Evolutionary conservation across 2,797 vertebrate species (phyloP).

Genomic region (Acomys russatus): DNA sequence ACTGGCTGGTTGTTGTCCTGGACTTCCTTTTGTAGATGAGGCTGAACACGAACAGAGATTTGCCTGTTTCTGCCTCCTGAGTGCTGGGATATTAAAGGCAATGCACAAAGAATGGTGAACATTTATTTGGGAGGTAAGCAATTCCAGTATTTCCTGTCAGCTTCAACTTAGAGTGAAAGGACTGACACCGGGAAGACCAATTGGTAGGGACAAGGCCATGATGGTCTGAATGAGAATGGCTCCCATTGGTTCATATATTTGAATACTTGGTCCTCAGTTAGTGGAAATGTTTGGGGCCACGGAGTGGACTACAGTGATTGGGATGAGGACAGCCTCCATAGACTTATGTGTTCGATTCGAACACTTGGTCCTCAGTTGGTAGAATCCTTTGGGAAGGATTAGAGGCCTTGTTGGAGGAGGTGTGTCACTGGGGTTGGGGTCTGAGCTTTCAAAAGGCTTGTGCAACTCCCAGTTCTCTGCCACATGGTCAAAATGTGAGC

Average conservation of each 20-base stretch:
- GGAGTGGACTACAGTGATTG: too few species aligned
- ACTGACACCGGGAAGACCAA: neutral
- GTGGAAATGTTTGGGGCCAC: neutral
- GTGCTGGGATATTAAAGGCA: too few species aligned
- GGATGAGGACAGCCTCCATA: too few species aligned
- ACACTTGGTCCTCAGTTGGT: neutral
- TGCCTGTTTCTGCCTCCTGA: too few species aligned
- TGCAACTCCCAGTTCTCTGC: neutral
- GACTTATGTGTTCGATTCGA: too few species aligned
- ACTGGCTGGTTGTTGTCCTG: too few species aligned
- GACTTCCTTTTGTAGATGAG: too few species aligned
- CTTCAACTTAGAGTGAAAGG: conserved; percentile 8
- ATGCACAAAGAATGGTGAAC: neutral
- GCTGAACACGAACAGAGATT: too few species aligned
- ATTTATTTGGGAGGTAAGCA: neutral
- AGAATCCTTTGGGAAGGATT: neutral
- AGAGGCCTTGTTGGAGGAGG: neutral
- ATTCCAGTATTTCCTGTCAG: conserved; percentile 29
- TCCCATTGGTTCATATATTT: neutral
- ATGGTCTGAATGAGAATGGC: neutral
- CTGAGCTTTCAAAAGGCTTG: neutral
- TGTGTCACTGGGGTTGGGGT: neutral
- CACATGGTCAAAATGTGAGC: neutral
- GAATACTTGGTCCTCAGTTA: neutral
- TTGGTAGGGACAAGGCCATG: neutral